Percentiles rank a stretch among this genome's conserved stretches.
Evolutionary conservation across 2,797 vertebrate species (phyloP).

Genomic region (Schizopygopsis pylzovi): DNA sequence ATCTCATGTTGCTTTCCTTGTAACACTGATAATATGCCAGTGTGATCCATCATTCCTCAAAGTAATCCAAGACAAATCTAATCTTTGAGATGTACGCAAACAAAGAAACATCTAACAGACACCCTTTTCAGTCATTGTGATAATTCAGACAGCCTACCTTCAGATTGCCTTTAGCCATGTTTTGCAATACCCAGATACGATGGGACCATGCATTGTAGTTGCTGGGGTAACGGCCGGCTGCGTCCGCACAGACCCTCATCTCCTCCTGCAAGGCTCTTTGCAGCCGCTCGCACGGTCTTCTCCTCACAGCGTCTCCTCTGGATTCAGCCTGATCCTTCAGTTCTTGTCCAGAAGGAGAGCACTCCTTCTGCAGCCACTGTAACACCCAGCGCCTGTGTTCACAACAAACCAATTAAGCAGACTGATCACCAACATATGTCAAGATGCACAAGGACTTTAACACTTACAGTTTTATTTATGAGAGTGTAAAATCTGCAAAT

Average conservation of each 20-base stretch:
- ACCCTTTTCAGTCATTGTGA: background rate
- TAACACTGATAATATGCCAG: background rate
- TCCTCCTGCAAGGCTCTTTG: conserved; percentile 86
- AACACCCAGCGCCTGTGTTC: conserved; percentile 91
- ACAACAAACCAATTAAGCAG: conserved; percentile 5
- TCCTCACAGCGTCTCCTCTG: conserved; percentile 62
- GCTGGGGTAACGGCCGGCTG: conserved; percentile 92
- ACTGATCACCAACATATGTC: background rate
- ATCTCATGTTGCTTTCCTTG: background rate
- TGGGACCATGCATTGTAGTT: conserved; percentile 99
- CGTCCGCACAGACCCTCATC: conserved; percentile 92
- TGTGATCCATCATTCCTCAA: background rate
- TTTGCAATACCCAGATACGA: conserved; percentile 96
- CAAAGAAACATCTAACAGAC: background rate
- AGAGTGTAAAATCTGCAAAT: background rate
- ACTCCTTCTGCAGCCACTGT: conserved; percentile 85
- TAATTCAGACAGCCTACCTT: conserved; percentile 81
- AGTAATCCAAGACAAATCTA: conserved; percentile 7
- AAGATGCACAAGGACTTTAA: background rate
- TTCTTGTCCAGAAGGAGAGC: conserved; percentile 68
- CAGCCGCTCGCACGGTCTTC: conserved; percentile 74
- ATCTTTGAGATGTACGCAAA: background rate
- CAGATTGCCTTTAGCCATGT: conserved; percentile 86
- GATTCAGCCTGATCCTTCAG: conserved; percentile 79
- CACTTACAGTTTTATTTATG: background rate